Evolutionary conservation across 2,888 invertebrate genomes (phyloP).

Genomic region (Caenorhabditis virilis): DNA sequence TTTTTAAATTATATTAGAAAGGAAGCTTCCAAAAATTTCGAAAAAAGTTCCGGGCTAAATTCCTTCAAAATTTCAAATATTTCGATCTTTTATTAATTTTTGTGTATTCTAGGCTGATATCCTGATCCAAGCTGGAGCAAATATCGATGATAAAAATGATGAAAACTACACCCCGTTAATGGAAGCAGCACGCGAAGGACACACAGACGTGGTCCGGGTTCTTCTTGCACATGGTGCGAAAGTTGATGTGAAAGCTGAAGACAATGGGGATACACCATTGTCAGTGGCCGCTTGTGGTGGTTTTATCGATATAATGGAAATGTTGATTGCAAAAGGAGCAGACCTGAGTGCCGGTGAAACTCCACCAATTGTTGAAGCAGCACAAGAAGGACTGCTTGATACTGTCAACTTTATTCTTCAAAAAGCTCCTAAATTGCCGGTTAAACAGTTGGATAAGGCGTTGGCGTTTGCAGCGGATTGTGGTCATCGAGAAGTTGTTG

Average conservation of each 20-base stretch:
- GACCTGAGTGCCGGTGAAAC: slow-evolving; percentile 92
- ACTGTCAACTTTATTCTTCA: slow-evolving; percentile 75
- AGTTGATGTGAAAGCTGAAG: slow-evolving; percentile 97
- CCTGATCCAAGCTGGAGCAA: slow-evolving; percentile 92
- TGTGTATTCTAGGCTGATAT: slow-evolving; percentile 74
- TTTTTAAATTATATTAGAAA: slow-evolving; percentile 6
- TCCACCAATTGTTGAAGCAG: slow-evolving; percentile 96
- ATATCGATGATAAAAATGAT: slow-evolving; percentile 89
- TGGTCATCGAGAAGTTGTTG: slow-evolving; percentile 83
- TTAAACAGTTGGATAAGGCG: slow-evolving; percentile 22
- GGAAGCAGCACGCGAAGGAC: slow-evolving; percentile 90
- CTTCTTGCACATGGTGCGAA: slow-evolving; percentile 80
- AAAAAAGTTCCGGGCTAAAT: no score
- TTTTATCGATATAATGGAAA: slow-evolving; percentile 85
- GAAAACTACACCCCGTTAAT: slow-evolving; percentile 98
- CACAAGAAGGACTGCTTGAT: slow-evolving; percentile 94
- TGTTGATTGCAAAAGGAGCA: slow-evolving; percentile 90
- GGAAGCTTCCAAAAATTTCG: no score
- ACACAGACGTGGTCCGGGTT: slow-evolving; percentile 81
- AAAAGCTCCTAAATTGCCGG: slow-evolving; percentile 12
- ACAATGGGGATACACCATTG: slow-evolving; percentile 94
- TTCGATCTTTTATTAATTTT: no score
- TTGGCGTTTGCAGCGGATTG: slow-evolving; percentile 14
- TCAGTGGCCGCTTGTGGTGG: slow-evolving; percentile 93
- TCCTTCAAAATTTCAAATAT: no score